phyloP scores from a whole-genome alignment of 2,888 invertebrate genomes.

The Callinectes sapidus region DNA sequence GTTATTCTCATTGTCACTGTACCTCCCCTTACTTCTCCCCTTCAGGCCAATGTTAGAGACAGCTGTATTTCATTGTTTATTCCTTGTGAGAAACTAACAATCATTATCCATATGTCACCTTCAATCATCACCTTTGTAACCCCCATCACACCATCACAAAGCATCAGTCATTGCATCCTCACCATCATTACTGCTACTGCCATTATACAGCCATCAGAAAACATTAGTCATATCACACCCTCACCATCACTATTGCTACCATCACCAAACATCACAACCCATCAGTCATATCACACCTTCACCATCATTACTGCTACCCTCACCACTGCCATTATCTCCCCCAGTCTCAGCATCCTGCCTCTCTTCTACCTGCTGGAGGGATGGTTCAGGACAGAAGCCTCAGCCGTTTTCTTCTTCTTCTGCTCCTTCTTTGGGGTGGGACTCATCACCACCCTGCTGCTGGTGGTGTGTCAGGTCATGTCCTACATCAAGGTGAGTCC shows the following conservation, averaged over 20 bases:
- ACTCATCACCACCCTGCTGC: constrained; percentile 43
- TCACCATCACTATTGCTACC: too few species aligned
- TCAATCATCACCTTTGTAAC: too few species aligned
- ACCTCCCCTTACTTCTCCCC: too few species aligned
- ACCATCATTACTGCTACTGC: background rate
- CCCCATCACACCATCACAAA: too few species aligned
- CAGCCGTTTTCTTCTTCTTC: constrained; percentile 56
- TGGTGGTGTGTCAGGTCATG: constrained; percentile 50
- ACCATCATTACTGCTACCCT: background rate
- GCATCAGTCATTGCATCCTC: background rate
- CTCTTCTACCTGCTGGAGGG: constrained; percentile 66
- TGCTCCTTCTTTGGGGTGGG: constrained; percentile 52
- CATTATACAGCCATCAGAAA: background rate
- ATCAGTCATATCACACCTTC: background rate
- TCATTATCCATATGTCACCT: too few species aligned
- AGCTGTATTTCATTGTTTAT: too few species aligned
- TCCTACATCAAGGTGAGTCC: constrained; percentile 47
- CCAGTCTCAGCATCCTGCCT: constrained; percentile 61
- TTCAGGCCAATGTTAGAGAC: too few species aligned
- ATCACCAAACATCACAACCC: too few species aligned
- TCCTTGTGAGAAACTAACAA: too few species aligned
- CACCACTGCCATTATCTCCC: background rate
- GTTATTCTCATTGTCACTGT: too few species aligned
- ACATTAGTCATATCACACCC: too few species aligned
- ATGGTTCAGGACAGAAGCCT: constrained; percentile 38